A percentile compares a stretch with the other conserved stretches of the same genome.
Evolutionary conservation across 2,113 vertebrate species (phyloP).

Genomic region (Nematolebias whitei): DNA sequence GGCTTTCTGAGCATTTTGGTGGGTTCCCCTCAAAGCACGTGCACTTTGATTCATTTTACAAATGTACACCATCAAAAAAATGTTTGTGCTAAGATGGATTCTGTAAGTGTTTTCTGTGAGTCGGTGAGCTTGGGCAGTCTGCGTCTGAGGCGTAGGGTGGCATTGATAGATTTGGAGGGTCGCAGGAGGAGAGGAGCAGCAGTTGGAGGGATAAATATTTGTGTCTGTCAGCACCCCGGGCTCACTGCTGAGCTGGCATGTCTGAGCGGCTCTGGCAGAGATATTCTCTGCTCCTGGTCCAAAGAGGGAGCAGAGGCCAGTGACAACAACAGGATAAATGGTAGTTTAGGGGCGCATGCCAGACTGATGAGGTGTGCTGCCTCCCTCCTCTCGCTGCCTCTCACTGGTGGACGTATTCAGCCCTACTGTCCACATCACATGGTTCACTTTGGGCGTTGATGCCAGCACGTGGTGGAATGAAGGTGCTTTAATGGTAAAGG

Average conservation of each 20-base stretch:
- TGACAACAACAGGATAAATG: slow-evolving; percentile 48
- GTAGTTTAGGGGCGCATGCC: slow-evolving; percentile 43
- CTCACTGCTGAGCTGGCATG: slow-evolving; percentile 63
- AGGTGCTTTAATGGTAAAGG: slow-evolving; percentile 38
- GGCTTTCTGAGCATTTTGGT: slow-evolving; percentile 57
- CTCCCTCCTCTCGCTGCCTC: slow-evolving; percentile 35
- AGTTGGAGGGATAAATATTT: slow-evolving; percentile 46
- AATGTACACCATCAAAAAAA: slow-evolving; percentile 33
- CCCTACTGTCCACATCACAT: slow-evolving; percentile 30
- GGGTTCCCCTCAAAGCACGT: slow-evolving; percentile 56
- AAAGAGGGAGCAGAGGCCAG: slow-evolving; percentile 38
- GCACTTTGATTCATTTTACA: slow-evolving; percentile 46
- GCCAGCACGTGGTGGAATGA: slow-evolving; percentile 38
- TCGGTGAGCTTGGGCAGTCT: slow-evolving; percentile 80
- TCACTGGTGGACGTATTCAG: slow-evolving; percentile 28
- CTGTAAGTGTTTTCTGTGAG: slow-evolving; percentile 68
- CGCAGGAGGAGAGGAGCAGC: slow-evolving; percentile 46
- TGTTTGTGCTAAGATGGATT: slow-evolving; percentile 75
- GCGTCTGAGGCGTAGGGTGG: slow-evolving; percentile 64
- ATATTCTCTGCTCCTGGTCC: slow-evolving; percentile 25
- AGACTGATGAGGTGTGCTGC: slow-evolving; percentile 40
- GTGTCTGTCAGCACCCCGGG: slow-evolving; percentile 59
- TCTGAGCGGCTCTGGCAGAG: slow-evolving; percentile 49
- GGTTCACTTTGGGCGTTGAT: slow-evolving; percentile 35
- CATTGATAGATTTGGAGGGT: slow-evolving; percentile 48